Evolutionary conservation across 2,113 vertebrate genomes (phyloP).

Genomic region (Chrysemys picta): DNA sequence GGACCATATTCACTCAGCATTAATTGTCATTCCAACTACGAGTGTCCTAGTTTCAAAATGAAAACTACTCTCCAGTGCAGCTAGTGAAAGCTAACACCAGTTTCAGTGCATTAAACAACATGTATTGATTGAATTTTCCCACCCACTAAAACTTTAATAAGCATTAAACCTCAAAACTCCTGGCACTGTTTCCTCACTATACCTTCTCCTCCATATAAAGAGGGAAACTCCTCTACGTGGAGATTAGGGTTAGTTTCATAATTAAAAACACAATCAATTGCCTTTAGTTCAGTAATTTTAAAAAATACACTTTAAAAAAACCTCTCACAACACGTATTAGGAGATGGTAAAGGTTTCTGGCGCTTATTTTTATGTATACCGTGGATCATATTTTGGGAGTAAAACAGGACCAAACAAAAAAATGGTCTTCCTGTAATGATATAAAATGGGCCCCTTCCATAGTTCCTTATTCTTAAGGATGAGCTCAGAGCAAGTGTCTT

Average conservation of each 20-base stretch:
- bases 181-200: constrained; percentile 28
- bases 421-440: constrained; percentile 5
- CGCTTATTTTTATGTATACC: constrained; percentile 17
- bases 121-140: constrained; percentile 71
- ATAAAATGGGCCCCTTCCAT: constrained; percentile 20
- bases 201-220: constrained; percentile 55
- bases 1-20: constrained; percentile 79
- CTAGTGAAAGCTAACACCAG: constrained; percentile 64
- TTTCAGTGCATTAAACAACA: constrained; percentile 67
- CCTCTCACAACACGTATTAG: constrained; percentile 38
- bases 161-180: constrained; percentile 67
- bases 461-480: neutral
- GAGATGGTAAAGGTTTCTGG: constrained; percentile 62
- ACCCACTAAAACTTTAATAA: constrained; percentile 72
- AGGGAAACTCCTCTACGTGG: constrained; percentile 60
- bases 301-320: neutral
- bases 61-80: constrained; percentile 65
- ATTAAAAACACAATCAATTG: too few species aligned
- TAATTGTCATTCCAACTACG: constrained; percentile 94
- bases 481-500: neutral
- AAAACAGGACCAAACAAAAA: constrained; percentile 15
- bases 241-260: too few species aligned
- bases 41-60: constrained; percentile 90
- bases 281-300: neutral
- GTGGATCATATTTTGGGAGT: constrained; percentile 5